Conservation (phyloP, 2,888 invertebrate genomes). For the Athrips mouffetella region DNA sequence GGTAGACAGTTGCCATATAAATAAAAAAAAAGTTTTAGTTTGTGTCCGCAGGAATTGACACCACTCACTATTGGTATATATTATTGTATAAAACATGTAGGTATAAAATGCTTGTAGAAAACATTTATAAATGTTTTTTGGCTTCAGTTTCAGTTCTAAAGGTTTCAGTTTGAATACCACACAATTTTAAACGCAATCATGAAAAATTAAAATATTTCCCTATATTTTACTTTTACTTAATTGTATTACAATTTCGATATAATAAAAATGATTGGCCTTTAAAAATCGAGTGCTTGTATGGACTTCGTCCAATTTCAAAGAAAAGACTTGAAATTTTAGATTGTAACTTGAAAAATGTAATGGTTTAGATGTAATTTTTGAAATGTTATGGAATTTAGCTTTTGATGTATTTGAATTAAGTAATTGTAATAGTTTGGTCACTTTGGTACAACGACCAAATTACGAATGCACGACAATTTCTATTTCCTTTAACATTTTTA, state of each 20-base stretch:
- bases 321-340: conserved; percentile 74
- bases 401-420: conserved; percentile 13
- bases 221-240: conserved; percentile 8
- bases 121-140: too few relatives aligned
- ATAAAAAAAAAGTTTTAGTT: too few relatives aligned
- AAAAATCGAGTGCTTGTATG: conserved; percentile 66
- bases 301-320: conserved; percentile 63
- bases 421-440: too few relatives aligned
- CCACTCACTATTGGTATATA: too few relatives aligned
- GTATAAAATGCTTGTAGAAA: too few relatives aligned
- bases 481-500: too few relatives aligned
- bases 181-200: neutral
- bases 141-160: too few relatives aligned
- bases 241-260: neutral
- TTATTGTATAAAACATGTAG: too few relatives aligned
- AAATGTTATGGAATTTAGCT: conserved; percentile 29
- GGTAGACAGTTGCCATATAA: too few relatives aligned
- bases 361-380: conserved; percentile 35
- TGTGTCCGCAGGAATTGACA: too few relatives aligned
- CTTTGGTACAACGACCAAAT: too few relatives aligned
- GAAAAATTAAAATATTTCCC: neutral
- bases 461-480: too few relatives aligned
- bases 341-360: conserved; percentile 28
- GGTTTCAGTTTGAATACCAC: neutral
- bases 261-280: conserved; percentile 61